Percentiles rank a stretch among this genome's conserved stretches.
Evolutionary conservation across 1,140 invertebrate species (phyloP).

Genomic region (Calephelis virginiensis): DNA sequence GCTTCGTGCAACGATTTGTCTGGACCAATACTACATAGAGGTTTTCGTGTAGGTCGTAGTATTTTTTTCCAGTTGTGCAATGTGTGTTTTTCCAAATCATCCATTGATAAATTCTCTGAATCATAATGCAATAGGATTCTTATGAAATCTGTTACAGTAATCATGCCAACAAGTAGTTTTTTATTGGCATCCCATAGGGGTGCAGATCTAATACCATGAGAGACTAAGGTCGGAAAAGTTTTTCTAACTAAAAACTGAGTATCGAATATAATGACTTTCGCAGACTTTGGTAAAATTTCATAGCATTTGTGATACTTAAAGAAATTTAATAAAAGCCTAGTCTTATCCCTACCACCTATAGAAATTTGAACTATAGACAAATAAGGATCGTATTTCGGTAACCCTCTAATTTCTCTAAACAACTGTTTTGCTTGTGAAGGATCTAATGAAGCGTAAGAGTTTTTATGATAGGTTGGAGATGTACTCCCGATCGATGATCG

Average conservation of each 20-base stretch:
- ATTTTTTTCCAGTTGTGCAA: conserved; percentile 70
- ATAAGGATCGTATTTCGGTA: conserved; percentile 72
- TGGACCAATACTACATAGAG: conserved; percentile 60
- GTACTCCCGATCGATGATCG: conserved; percentile 72
- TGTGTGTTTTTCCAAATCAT: conserved; percentile 67
- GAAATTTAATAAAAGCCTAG: conserved; percentile 70
- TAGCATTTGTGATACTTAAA: conserved; percentile 75
- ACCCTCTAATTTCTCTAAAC: conserved; percentile 69
- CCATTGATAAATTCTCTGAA: conserved; percentile 60
- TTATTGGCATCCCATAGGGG: conserved; percentile 70
- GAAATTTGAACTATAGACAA: conserved; percentile 75
- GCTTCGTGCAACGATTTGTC: conserved; percentile 71
- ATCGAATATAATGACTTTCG: conserved; percentile 74
- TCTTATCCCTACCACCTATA: conserved; percentile 69
- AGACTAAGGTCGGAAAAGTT: conserved; percentile 70
- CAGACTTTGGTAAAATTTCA: conserved; percentile 72
- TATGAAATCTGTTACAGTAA: conserved; percentile 71
- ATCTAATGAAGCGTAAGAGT: conserved; percentile 69
- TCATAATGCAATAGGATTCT: conserved; percentile 64
- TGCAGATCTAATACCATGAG: conserved; percentile 68
- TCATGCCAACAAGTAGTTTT: conserved; percentile 69
- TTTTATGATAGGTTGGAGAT: conserved; percentile 72
- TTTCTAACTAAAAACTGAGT: conserved; percentile 72
- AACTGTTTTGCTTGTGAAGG: conserved; percentile 68
- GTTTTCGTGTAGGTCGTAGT: conserved; percentile 57